Conservation (phyloP, 2,888 invertebrate species). For the Chrysotoxum bicinctum region DNA sequence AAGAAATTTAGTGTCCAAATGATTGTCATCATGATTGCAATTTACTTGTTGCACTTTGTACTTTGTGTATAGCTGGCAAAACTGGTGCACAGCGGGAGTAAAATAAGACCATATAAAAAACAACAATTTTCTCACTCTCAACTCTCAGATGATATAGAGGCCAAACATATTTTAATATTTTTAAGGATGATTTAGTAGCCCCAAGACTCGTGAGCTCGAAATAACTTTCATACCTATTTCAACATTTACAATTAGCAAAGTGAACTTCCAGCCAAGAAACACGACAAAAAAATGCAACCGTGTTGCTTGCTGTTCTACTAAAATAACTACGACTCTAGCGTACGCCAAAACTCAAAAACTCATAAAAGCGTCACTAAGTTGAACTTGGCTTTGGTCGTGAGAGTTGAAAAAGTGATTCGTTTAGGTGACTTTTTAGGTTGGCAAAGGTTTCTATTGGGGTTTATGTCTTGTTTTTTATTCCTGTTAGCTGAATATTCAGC, state of each 20-base stretch:
- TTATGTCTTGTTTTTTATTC: not conserved
- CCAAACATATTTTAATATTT: conserved; percentile 38
- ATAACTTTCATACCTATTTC: conserved; percentile 13
- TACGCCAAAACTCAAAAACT: conserved; percentile 20
- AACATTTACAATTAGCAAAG: conserved; percentile 51
- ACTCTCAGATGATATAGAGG: not conserved
- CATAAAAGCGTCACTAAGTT: conserved; percentile 47
- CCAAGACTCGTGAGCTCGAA: not conserved
- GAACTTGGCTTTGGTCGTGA: conserved; percentile 19
- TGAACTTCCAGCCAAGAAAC: conserved; percentile 45
- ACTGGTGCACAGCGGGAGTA: not conserved
- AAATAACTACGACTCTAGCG: conserved; percentile 3
- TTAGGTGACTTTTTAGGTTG: conserved; percentile 41
- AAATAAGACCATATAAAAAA: not conserved
- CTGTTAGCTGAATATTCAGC: not conserved
- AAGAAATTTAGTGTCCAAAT: conserved; percentile 61
- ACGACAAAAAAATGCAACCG: not conserved
- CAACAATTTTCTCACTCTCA: conserved; percentile 6
- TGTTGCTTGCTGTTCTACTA: not conserved
- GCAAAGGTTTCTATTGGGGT: not conserved
- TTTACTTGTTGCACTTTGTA: conserved; percentile 65
- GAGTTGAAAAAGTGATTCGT: conserved; percentile 14
- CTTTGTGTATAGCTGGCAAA: not conserved
- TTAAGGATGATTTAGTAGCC: conserved; percentile 49
- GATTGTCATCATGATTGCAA: conserved; percentile 69